Conservation (phyloP, 1,140 invertebrate genomes). For the Pseudomyrmex sp. region DNA sequence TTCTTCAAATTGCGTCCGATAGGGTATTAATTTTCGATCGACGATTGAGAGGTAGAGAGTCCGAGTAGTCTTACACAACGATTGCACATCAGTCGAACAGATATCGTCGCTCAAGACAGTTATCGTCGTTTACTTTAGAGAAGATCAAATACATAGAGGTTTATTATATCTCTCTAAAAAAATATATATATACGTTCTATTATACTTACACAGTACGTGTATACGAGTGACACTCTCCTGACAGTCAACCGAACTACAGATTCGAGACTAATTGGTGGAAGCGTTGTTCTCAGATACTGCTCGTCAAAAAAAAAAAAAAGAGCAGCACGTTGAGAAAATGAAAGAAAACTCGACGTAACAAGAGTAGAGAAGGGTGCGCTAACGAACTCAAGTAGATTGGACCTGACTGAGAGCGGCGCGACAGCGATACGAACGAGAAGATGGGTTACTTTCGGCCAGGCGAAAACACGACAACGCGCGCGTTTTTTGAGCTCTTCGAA, state of each 20-base stretch:
- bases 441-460: not conserved
- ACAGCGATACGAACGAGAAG: conserved; percentile 8
- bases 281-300: not conserved
- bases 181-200: too few species aligned
- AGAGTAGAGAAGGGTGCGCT: not conserved
- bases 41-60: not conserved
- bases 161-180: too few species aligned
- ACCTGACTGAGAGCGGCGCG: not conserved
- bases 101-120: not conserved
- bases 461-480: not conserved
- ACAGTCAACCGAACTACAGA: not conserved
- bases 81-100: not conserved
- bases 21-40: not conserved
- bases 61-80: not conserved
- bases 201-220: too few species aligned
- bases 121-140: too few species aligned
- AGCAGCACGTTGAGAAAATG: not conserved
- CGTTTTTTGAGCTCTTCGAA: conserved; percentile 39
- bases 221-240: too few species aligned
- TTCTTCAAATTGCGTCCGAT: not conserved
- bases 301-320: not conserved
- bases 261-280: not conserved
- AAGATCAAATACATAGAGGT: too few species aligned
- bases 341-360: conserved; percentile 14
- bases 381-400: conserved; percentile 22